Evolutionary conservation across 2,113 vertebrate species (phyloP), one percentile per base, ranked within the genome.

Genomic region (Acinonyx jubatus): DNA sequence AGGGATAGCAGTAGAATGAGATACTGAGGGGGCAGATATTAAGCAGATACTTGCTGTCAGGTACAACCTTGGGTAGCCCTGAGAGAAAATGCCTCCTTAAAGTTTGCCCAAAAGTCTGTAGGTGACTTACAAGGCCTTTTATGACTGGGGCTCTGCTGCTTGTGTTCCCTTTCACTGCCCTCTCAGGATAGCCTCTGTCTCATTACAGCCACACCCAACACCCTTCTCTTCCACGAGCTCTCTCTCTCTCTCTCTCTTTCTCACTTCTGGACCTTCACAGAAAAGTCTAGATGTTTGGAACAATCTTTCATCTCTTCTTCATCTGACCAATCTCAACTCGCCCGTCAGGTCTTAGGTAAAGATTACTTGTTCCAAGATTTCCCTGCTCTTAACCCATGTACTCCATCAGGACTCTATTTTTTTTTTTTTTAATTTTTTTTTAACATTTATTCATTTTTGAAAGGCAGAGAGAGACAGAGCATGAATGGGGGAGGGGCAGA

Each of bases 201-300:
- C 9, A n/a, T 29, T 36, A 12, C 18, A 69, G 57, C 57, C n/a
- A 36, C 21, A 73, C 1, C 14, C n/a, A 61, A 14, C 7, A 31
- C 13, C 19, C 36, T 79, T 55, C 50, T 91, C 45, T 81, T 94
- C 13, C 29, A 11, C 11, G 33, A n/a, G 25, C 25, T n/a, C 55
- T 55, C 52, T 55, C 55, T 55, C 52, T 55, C 6, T 55, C 6
- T 57, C 41, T 48, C 38, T 45, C 7, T 27, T 4, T 68, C 45
- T 85, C 15, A 31, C 8, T 45, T 83, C 25, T 29, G n/a, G 31
- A 61, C 27, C n/a, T 66, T 92, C 55, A 52, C 14, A 45, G 83
- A 33, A 73, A 94, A 14, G 11, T 69, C 78, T 61, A 84, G 69
- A 79, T 79, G 52, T 92, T 89, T 57, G 27, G 93, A 69, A 82